Conservation (phyloP, 2,113 vertebrate species). For the Nothoprocta pentlandii region DNA sequence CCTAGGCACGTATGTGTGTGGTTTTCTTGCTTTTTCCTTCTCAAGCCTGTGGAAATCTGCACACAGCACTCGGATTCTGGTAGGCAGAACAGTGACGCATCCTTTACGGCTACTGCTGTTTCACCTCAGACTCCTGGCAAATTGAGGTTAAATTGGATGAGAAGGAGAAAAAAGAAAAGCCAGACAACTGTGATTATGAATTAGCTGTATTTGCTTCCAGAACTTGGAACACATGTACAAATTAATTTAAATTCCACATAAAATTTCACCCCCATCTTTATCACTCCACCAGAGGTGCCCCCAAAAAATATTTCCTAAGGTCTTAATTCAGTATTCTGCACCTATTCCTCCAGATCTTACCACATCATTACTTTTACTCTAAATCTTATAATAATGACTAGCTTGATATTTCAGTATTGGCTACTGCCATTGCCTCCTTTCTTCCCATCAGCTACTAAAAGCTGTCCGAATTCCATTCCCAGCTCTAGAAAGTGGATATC, state of each 20-base stretch:
- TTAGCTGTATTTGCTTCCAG: neutral
- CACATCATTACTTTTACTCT: neutral
- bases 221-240: neutral
- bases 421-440: neutral
- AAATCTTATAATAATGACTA: neutral
- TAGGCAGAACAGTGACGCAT: neutral
- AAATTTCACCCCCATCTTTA: neutral
- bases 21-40: conserved; percentile 14
- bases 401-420: neutral
- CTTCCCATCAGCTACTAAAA: neutral
- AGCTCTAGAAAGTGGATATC: neutral
- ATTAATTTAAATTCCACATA: neutral
- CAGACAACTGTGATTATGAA: neutral
- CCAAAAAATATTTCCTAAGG: neutral
- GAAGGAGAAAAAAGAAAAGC: neutral
- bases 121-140: neutral
- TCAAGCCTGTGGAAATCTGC: neutral
- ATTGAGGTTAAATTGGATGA: neutral
- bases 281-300: neutral
- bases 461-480: neutral
- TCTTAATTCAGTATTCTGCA: neutral
- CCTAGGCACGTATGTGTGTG: neutral
- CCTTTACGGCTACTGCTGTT: neutral
- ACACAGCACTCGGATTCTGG: neutral
- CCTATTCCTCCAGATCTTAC: neutral